These are phyloP conservation scores for Poeciliopsis gracilis DNA, from an alignment of 2,797 vertebrate species.

Conservation along the genomic window DNA sequence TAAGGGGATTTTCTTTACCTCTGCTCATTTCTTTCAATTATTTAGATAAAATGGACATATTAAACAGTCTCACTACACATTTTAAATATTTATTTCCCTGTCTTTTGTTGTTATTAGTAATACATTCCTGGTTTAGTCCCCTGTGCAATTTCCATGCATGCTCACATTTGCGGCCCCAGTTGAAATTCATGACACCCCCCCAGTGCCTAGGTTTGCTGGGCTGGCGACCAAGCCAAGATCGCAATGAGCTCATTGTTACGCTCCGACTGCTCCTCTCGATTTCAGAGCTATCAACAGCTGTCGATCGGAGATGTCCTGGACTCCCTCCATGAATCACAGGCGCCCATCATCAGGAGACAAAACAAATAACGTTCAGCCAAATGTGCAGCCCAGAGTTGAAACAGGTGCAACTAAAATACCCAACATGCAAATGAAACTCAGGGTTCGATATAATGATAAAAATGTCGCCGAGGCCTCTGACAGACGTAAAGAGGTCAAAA, in stretches of 20 bases:
- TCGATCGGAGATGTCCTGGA: slow-evolving; percentile 88
- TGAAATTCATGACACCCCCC: slow-evolving; percentile 83
- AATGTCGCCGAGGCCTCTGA: slow-evolving; percentile 14
- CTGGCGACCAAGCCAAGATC: slow-evolving; percentile 79
- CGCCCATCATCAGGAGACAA: slow-evolving; percentile 79
- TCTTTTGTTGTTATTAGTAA: slow-evolving; percentile 36
- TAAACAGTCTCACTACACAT: neutral
- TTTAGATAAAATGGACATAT: neutral
- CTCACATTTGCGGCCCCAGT: slow-evolving; percentile 77
- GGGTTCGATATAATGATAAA: slow-evolving; percentile 33
- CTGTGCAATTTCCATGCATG: slow-evolving; percentile 68
- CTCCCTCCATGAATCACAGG: slow-evolving; percentile 83
- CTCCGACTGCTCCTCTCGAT: slow-evolving; percentile 84
- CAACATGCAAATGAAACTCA: slow-evolving; percentile 40
- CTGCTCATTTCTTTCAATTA: no score
- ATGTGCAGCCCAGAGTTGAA: slow-evolving; percentile 71
- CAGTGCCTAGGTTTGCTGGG: slow-evolving; percentile 76
- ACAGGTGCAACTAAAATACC: slow-evolving; percentile 58
- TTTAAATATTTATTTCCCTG: slow-evolving; percentile 5
- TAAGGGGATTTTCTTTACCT: neutral
- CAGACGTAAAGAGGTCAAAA: slow-evolving; percentile 50
- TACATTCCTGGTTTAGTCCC: slow-evolving; percentile 55
- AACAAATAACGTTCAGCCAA: slow-evolving; percentile 80
- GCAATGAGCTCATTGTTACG: slow-evolving; percentile 87
- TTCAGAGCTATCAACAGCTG: slow-evolving; percentile 88